Evolutionary conservation across 2,888 invertebrate species (phyloP).

Genomic region (Oeneis ivallda): DNA sequence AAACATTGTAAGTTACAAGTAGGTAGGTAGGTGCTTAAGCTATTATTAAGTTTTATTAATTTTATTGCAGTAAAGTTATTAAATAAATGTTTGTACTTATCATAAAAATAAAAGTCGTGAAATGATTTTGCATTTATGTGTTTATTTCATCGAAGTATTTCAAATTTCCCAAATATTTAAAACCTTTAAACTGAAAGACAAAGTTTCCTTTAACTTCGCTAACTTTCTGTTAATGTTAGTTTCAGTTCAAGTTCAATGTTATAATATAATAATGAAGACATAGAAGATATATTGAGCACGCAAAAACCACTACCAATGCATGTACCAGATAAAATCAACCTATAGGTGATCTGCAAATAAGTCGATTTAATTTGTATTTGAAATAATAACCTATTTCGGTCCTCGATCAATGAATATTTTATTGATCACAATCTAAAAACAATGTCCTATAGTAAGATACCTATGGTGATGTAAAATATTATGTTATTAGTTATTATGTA

Average conservation of each 20-base stretch:
- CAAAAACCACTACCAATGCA: not conserved
- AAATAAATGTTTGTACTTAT: constrained; percentile 22
- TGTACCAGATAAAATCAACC: not conserved
- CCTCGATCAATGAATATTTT: too few relatives aligned
- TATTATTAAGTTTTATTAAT: constrained; percentile 37
- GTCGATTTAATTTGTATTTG: not conserved
- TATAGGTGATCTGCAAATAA: not conserved
- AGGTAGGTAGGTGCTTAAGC: too few relatives aligned
- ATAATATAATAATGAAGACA: too few relatives aligned
- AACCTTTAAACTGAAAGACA: constrained; percentile 23
- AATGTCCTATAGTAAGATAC: not conserved
- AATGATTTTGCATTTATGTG: constrained; percentile 11
- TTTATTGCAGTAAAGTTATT: constrained; percentile 20
- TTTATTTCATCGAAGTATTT: constrained; percentile 28
- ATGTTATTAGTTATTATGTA: constrained; percentile 32
- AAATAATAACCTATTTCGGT: too few relatives aligned
- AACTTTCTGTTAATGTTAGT: not conserved
- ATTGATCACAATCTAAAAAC: too few relatives aligned
- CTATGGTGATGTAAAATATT: not conserved
- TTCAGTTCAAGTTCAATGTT: too few relatives aligned
- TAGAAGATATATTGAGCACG: not conserved
- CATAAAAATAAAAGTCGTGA: constrained; percentile 37
- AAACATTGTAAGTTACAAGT: constrained; percentile 19
- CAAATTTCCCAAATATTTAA: constrained; percentile 27
- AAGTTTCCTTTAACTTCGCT: constrained; percentile 7